Base-by-base conservation (phyloP, 2,888 invertebrate genomes). In the Helicoverpa assulta region DNA sequence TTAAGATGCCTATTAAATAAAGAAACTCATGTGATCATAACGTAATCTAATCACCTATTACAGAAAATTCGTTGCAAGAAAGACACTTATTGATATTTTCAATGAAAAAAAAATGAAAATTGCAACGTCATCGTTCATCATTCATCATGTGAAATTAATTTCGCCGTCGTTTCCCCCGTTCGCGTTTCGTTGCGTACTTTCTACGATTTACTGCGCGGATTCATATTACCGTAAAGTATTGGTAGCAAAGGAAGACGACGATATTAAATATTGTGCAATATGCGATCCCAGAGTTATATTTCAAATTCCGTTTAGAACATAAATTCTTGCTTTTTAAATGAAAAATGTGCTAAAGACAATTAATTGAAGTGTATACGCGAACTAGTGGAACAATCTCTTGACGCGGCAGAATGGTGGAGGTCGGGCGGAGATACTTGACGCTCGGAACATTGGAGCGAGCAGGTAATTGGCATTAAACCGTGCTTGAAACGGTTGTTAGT, bases 101-200 rank as follows among this genome's bases (percentile, higher is more conserved):
- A 85, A 82, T 90, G 87, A 85, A 93, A 64, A 84, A 92, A 91
- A 88, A 33, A 33, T 90, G 90, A 85, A 92, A 93, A 94, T 93
- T 92, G 92, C 92, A 91, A 86, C 89, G 90, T 91, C 93, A 95
- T 93, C 93, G 87, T 88, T 93, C 94, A 94, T 94, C 93, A 93
- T 95, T 93, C 94, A 95, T 95, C 95, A 95, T 92, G 80, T 89
- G 90, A 92, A 92, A 95, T 95, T 95, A 95, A 95, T 94, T 93
- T 91, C 86, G 86, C 88, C 86, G 87, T 85, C 88, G 91, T 88
- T 87, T 88, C 87, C 87, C 88, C 86, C 87, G 84, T 80, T 87
- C 86, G 76, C 89, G 88, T 90, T 89, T 84, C 89, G 90, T 86
- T 87, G 86, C 90, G 88, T 88, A 87, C 86, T 90, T 91, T 90